These are phyloP conservation scores for Coregonus clupeaformis DNA, from an alignment of 2,113 vertebrate species.

Conservation along the genomic window DNA sequence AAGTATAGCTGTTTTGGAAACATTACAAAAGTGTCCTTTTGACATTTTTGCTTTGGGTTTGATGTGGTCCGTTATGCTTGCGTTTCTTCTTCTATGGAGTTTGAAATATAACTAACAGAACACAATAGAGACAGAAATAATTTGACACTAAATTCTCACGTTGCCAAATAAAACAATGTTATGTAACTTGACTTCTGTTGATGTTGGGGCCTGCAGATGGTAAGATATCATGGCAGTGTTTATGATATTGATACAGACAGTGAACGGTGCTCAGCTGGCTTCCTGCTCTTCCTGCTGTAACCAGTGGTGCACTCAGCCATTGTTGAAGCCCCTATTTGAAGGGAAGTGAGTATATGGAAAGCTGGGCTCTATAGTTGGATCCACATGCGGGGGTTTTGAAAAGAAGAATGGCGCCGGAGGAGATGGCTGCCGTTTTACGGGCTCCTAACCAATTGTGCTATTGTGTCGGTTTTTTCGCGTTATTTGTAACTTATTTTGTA, in stretches of 20 bases:
- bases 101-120: no score
- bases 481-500: no score
- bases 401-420: no score
- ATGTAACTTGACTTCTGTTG: neutral
- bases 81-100: neutral
- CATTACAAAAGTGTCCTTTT: neutral
- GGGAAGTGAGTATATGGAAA: slow-evolving; percentile 50
- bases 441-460: no score
- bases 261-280: slow-evolving; percentile 10
- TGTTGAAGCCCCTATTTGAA: slow-evolving; percentile 36
- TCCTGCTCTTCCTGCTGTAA: slow-evolving; percentile 1
- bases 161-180: neutral
- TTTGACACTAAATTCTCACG: no score
- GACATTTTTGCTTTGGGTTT: neutral
- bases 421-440: no score
- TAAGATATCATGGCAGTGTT: slow-evolving; percentile 1
- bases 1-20: neutral
- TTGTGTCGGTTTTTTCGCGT: no score
- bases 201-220: slow-evolving; percentile 3
- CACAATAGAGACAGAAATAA: no score
- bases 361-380: slow-evolving; percentile 42
- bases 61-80: neutral
- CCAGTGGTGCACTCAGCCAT: slow-evolving; percentile 1
- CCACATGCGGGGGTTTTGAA: slow-evolving; percentile 54
- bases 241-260: slow-evolving; percentile 5